These are phyloP conservation scores for Nomada flava DNA, from an alignment of 2,888 invertebrate genomes.

Conservation along the genomic window DNA sequence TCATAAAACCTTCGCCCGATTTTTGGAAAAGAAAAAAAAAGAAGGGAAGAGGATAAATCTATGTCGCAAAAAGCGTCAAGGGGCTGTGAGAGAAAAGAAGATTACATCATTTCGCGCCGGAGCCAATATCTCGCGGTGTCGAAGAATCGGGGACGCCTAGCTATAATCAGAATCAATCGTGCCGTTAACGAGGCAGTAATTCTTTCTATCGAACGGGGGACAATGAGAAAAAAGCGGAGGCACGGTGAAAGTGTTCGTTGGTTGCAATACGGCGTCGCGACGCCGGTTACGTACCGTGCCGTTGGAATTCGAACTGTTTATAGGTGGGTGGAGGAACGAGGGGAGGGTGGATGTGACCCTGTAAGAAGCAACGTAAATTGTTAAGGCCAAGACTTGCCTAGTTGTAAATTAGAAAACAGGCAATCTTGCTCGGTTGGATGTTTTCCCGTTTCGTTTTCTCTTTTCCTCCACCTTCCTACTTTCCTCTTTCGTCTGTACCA, in stretches of 20 bases:
- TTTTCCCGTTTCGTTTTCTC: slow-evolving; percentile 44
- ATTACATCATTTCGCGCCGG: slow-evolving; percentile 38
- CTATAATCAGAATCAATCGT: slow-evolving; percentile 67
- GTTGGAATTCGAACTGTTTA: slow-evolving; percentile 52
- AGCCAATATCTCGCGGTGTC: slow-evolving; percentile 47
- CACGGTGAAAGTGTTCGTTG: slow-evolving; percentile 48
- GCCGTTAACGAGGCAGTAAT: slow-evolving; percentile 65
- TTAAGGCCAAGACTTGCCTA: slow-evolving; percentile 82
- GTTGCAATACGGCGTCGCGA: slow-evolving; percentile 77
- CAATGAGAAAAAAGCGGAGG: slow-evolving; percentile 4
- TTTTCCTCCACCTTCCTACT: neutral
- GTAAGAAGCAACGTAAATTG: slow-evolving; percentile 81
- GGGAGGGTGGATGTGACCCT: slow-evolving; percentile 64
- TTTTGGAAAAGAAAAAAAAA: neutral
- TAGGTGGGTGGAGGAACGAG: slow-evolving; percentile 12
- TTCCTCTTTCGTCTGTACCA: neutral
- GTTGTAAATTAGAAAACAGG: slow-evolving; percentile 84
- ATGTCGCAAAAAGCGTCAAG: slow-evolving; percentile 26
- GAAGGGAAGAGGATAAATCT: neutral
- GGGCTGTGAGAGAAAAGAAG: slow-evolving; percentile 24
- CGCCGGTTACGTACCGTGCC: slow-evolving; percentile 73
- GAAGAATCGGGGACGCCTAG: slow-evolving; percentile 49
- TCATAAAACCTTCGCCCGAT: neutral
- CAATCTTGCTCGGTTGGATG: slow-evolving; percentile 77
- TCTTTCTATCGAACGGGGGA: slow-evolving; percentile 49